Evolutionary conservation across 2,888 invertebrate genomes (phyloP), one percentile per base, ranked within the genome.

Genomic region (Brachyptera risi): DNA sequence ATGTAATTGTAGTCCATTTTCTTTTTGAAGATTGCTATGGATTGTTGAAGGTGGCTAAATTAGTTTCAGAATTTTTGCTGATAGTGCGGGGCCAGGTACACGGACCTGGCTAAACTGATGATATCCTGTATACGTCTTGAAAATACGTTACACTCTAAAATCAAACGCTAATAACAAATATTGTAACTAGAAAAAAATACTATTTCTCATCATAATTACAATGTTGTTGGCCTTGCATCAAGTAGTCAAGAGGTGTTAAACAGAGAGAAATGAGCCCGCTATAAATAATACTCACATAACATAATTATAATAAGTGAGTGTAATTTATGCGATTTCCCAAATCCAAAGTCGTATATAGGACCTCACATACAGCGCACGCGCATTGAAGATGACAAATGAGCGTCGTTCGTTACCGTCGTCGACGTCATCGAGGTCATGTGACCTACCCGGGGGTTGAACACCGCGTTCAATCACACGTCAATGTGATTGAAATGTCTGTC

Each of bases 401-500:
- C 37, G 58, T 35, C 47, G 58, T 47, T 44, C 31, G 49, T 58
- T 35, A 35, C 58, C 44, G 58, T 58, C 58, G 58, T 24, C 21
- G 58, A 47, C 47, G 31, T 49, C 44, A 49, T 58, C 58, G 58
- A 19, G 9, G 58, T 37, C 23, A 42, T 31, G 26, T 44, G 58
- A 58, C 58, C 58, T n/a, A n/a, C n/a, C n/a, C 47, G 21, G 27
- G n/a, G 19, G 44, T 44, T 44, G 44, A 5, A 19, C 44, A 11
- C 19, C 44, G 44, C 21, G 19, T 21, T 44, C 44, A 3, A 44
- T 44, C 44, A 44, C 11, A 21, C 21, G 44, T 44, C 44, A 44
- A 44, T 44, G 40, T 17, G 44, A 44, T 44, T 44, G 44, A 44
- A 44, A 17, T 44, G 44, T 44, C 44, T 44, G 44, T 44, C 44